Base-by-base conservation (phyloP, 2,888 invertebrate genomes). In the Disparrhopalites patrizii region DNA sequence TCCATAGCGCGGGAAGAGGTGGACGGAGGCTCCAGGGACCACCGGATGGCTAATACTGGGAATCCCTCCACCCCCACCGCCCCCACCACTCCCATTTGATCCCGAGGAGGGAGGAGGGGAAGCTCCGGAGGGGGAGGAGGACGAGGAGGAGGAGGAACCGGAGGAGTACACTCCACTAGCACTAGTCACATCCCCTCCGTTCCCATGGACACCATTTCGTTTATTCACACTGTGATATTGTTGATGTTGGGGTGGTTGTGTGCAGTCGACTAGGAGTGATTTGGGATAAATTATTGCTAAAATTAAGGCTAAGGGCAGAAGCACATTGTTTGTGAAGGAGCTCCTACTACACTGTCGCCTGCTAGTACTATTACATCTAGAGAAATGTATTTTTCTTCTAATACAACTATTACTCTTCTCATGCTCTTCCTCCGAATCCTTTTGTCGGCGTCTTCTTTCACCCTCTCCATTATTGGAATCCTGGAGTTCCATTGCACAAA, bases 21-120 rank as follows among this genome's bases (percentile, higher is more conserved):
- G 91, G 77, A 92, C 87, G 70, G 91, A 89, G 77, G 89, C 88
- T 74, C 92, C 93, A 40, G 73, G 73, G 20, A 73, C 68, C 43
- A 73, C 73, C 58, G 73, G 75, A 66, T 74, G 75, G 68, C 73
- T 75, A 15, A 64, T 36, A 61, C 61, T 65, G n/a, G 47, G 23
- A 30, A 31, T 30, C 15, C 30, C 30, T 18, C 36, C 54, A 54
- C 28, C 33, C 3, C 3, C 3, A 36, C 15, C 15, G n/a, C n/a
- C n/a, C n/a, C n/a, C n/a, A n/a, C n/a, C n/a, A n/a, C n/a, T n/a
- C n/a, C n/a, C n/a, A n/a, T n/a, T n/a, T n/a, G n/a, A n/a, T n/a
- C n/a, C n/a, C n/a, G n/a, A n/a, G n/a, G n/a, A n/a, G 36, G 36
- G 36, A 20, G 20, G 20, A 23, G 20, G 20, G 3, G 20, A 23